Percentiles rank a stretch among this genome's conserved stretches.
These are phyloP conservation scores for Mythimna lalbum DNA, from an alignment of 2,888 invertebrate genomes.

Conservation along the genomic window DNA sequence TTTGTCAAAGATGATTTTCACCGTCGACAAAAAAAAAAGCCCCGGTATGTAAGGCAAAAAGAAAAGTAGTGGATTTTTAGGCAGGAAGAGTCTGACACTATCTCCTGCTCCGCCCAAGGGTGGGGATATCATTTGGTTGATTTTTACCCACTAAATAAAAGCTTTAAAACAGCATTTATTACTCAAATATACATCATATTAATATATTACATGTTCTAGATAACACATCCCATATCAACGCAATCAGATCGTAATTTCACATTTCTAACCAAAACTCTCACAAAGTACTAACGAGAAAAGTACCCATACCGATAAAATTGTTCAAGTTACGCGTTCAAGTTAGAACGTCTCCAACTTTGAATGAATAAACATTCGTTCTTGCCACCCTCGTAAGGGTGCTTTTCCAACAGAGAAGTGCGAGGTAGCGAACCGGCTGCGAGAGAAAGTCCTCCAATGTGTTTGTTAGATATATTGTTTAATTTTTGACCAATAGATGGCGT, in stretches of 20 bases:
- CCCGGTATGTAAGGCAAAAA: too few relatives aligned
- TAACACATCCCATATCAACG: conserved; percentile 11
- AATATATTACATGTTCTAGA: neutral
- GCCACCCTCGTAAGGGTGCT: conserved; percentile 4
- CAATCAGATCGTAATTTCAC: conserved; percentile 31
- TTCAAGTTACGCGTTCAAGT: conserved; percentile 57
- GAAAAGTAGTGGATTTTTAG: too few relatives aligned
- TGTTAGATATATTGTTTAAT: too few relatives aligned
- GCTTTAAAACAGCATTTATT: too few relatives aligned
- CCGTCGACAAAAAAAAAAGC: too few relatives aligned
- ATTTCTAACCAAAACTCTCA: conserved; percentile 29
- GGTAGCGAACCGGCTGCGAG: neutral
- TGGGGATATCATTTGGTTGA: too few relatives aligned
- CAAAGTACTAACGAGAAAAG: conserved; percentile 55
- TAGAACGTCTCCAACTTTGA: conserved; percentile 54
- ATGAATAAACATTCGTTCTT: conserved; percentile 51
- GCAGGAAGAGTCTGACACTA: too few relatives aligned
- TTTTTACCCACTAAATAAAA: too few relatives aligned
- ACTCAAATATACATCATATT: neutral
- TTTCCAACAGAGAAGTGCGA: neutral
- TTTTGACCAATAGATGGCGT: too few relatives aligned
- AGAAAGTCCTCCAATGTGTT: neutral
- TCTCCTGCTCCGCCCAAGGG: too few relatives aligned
- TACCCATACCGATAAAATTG: conserved; percentile 62
- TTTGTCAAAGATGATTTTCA: too few relatives aligned